Conservation (phyloP, 2,888 invertebrate species). For the Chorisops tibialis region DNA sequence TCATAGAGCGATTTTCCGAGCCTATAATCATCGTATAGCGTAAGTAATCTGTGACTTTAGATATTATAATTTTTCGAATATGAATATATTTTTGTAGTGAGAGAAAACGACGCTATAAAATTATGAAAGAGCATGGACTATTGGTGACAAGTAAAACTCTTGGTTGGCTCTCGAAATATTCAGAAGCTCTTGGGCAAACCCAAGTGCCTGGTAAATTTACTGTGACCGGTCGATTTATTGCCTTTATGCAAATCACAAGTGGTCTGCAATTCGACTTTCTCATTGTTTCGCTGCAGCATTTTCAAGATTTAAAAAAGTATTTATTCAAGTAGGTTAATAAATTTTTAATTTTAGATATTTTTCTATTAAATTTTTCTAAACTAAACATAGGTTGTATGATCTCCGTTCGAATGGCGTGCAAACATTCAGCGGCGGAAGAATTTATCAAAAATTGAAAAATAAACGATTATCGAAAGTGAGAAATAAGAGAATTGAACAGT, state of each 20-base stretch:
- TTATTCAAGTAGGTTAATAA: slow-evolving; percentile 53
- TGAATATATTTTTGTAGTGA: slow-evolving; percentile 53
- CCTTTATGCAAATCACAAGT: slow-evolving; percentile 73
- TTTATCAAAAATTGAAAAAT: slow-evolving; percentile 65
- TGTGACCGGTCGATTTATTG: slow-evolving; percentile 54
- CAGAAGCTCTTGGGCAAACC: slow-evolving; percentile 57
- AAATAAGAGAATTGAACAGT: slow-evolving; percentile 37
- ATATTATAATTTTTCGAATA: neutral
- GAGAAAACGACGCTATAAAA: slow-evolving; percentile 65
- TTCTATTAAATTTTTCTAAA: slow-evolving; percentile 1
- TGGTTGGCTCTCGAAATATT: slow-evolving; percentile 68
- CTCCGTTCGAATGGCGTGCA: slow-evolving; percentile 70
- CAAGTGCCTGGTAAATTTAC: slow-evolving; percentile 51
- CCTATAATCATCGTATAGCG: slow-evolving; percentile 72
- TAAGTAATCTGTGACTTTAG: slow-evolving; percentile 39
- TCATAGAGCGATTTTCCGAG: slow-evolving; percentile 65
- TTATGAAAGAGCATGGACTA: slow-evolving; percentile 76
- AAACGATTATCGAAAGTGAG: slow-evolving; percentile 47
- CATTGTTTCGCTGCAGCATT: slow-evolving; percentile 71
- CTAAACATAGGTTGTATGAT: slow-evolving; percentile 60
- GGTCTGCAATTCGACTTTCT: slow-evolving; percentile 72
- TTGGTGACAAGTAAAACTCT: slow-evolving; percentile 69
- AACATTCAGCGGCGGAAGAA: slow-evolving; percentile 59
- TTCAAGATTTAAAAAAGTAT: slow-evolving; percentile 64
- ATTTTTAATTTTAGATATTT: neutral